Evolutionary conservation across 1,140 invertebrate species (phyloP).

Genomic region (Paraescarpia echinospica): DNA sequence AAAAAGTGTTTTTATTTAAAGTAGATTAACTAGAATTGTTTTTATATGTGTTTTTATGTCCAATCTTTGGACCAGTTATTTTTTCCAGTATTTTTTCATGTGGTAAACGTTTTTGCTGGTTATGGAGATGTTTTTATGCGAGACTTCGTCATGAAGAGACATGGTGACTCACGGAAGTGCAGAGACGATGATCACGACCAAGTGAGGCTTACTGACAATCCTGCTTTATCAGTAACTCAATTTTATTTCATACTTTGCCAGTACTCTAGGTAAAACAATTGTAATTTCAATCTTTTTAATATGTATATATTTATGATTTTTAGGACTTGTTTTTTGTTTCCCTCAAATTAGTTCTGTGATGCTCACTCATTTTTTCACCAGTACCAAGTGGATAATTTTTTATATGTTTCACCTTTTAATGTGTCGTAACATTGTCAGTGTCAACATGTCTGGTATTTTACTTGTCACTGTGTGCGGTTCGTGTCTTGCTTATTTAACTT

Average conservation of each 20-base stretch:
- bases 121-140: not conserved
- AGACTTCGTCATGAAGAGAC: not conserved
- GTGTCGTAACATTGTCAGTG: not conserved
- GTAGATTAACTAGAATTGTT: not conserved
- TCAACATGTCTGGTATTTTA: not conserved
- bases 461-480: not conserved
- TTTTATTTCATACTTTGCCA: not conserved
- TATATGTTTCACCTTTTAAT: not conserved
- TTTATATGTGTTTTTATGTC: not conserved
- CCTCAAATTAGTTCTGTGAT: too few species aligned
- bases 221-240: not conserved
- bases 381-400: not conserved
- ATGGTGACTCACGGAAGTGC: not conserved
- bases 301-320: too few species aligned
- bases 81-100: not conserved
- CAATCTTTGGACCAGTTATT: not conserved
- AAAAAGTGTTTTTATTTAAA: not conserved
- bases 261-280: not conserved
- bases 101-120: not conserved
- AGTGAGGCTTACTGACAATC: not conserved
- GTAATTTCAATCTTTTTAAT: not conserved
- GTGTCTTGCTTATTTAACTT: not conserved
- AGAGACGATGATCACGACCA: not conserved
- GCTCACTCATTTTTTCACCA: not conserved
- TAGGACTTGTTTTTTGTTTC: too few species aligned